A percentile compares a stretch with the other conserved stretches of the same genome.
Evolutionary conservation across 2,113 vertebrate genomes (phyloP).

Genomic region (Cheilinus undulatus): DNA sequence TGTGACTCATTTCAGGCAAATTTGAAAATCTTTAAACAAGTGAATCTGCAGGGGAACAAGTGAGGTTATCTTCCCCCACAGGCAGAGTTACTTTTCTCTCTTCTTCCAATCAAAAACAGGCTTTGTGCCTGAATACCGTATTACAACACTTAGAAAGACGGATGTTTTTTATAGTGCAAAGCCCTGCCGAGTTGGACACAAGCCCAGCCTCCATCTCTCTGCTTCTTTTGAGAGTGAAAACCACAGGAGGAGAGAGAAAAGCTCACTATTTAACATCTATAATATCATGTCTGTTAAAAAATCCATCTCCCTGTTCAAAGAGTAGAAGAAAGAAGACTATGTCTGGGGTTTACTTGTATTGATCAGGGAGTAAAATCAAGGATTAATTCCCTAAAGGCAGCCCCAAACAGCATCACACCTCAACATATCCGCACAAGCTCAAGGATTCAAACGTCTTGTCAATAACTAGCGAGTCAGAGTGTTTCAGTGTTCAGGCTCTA

Average conservation of each 20-base stretch:
- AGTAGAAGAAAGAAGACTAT: not conserved
- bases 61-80: slow-evolving; percentile 2
- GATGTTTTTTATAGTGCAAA: slow-evolving; percentile 16
- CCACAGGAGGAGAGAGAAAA: not conserved
- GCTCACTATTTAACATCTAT: not conserved
- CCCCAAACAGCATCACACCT: not conserved
- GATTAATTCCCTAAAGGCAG: slow-evolving; percentile 4
- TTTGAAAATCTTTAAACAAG: slow-evolving; percentile 1
- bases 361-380: not conserved
- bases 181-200: slow-evolving; percentile 15
- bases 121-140: slow-evolving; percentile 26
- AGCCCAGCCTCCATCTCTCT: slow-evolving; percentile 9
- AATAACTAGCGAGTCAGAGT: slow-evolving; percentile 5
- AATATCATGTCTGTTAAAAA: slow-evolving; percentile 9
- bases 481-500: not conserved
- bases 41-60: slow-evolving; percentile 2
- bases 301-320: not conserved
- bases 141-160: slow-evolving; percentile 19
- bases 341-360: slow-evolving; percentile 14
- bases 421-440: not conserved
- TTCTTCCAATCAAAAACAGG: slow-evolving; percentile 8
- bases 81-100: slow-evolving; percentile 1
- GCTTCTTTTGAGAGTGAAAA: slow-evolving; percentile 14
- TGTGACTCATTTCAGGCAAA: slow-evolving; percentile 11
- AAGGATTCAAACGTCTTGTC: not conserved